Base-by-base conservation (phyloP, 2,888 invertebrate species). In the Timandra comae region DNA sequence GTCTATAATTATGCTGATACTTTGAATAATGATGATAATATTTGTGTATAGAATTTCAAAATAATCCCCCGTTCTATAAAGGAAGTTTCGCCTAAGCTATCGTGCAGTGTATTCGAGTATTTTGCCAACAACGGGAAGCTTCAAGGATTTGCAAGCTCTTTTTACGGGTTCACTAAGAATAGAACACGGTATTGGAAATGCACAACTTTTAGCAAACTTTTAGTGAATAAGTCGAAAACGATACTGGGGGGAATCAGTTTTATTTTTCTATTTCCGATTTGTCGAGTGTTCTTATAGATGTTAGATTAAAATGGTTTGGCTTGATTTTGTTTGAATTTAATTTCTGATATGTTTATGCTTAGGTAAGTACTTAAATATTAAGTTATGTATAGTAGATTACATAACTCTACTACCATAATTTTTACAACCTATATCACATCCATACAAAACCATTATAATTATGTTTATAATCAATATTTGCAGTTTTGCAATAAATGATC, bases 1-100 rank as follows among this genome's bases (percentile, higher is more conserved):
- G n/a, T n/a, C n/a, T n/a, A n/a, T n/a, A n/a, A n/a, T n/a, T n/a
- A n/a, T n/a, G n/a, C n/a, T n/a, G n/a, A n/a, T n/a, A n/a, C n/a
- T n/a, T n/a, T n/a, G n/a, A n/a, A n/a, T n/a, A n/a, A n/a, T n/a
- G n/a, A n/a, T n/a, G n/a, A n/a, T n/a, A n/a, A n/a, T n/a, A n/a
- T n/a, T n/a, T n/a, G n/a, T n/a, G 4, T 12, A 27, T 27, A 7
- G 3, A 8, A 22, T 44, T 26, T 29, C 38, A 38, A 37, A 67
- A 73, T 76, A 56, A 38, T 25, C 41, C 49, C 46, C 56, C n/a
- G n/a, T 26, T 29, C 36, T 43, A 44, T 48, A 49, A 58, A 40
- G 56, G 61, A 77, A 78, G 64, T 79, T 78, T 69, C 67, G 47
- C 49, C 70, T 66, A 70, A 78, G 69, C 74, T 72, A 74, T 78